phyloP scores from a whole-genome alignment of 1,140 invertebrate species.

The Sesamia nonagrioides region DNA sequence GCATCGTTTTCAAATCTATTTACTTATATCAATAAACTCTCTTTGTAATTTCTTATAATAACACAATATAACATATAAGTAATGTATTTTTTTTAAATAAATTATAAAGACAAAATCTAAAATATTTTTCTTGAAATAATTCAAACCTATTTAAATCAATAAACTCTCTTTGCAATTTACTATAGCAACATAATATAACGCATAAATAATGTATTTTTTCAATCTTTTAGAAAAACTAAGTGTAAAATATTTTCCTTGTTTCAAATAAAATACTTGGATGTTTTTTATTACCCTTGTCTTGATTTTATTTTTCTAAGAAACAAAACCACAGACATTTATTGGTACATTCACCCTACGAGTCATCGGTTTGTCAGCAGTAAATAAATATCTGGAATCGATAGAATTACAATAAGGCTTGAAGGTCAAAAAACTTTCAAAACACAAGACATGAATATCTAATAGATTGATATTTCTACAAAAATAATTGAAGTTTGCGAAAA shows the following conservation, averaged over 20 bases:
- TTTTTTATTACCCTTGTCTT: background rate
- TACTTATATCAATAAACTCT: too few species aligned
- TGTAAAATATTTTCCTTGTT: background rate
- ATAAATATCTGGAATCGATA: constrained; percentile 13
- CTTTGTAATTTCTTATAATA: too few species aligned
- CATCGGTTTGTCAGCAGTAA: background rate
- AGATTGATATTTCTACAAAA: background rate
- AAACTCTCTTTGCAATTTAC: too few species aligned
- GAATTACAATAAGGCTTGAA: constrained; percentile 14
- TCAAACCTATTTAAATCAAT: too few species aligned
- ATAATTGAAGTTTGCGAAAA: background rate
- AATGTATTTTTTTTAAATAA: too few species aligned
- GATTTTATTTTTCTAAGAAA: background rate
- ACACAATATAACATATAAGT: too few species aligned
- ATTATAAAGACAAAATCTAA: too few species aligned
- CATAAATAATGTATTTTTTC: too few species aligned
- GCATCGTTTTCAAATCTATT: too few species aligned
- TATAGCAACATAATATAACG: too few species aligned
- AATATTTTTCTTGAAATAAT: too few species aligned
- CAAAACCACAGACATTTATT: constrained; percentile 1
- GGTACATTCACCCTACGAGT: constrained; percentile 12
- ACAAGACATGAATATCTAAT: constrained; percentile 4
- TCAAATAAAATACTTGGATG: background rate
- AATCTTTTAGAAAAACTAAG: too few species aligned
- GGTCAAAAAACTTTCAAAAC: constrained; percentile 17